Base-by-base conservation (phyloP, 30 jellyfish, hydroid and myxozoan genomes). In the Cassiopea xamachana region DNA sequence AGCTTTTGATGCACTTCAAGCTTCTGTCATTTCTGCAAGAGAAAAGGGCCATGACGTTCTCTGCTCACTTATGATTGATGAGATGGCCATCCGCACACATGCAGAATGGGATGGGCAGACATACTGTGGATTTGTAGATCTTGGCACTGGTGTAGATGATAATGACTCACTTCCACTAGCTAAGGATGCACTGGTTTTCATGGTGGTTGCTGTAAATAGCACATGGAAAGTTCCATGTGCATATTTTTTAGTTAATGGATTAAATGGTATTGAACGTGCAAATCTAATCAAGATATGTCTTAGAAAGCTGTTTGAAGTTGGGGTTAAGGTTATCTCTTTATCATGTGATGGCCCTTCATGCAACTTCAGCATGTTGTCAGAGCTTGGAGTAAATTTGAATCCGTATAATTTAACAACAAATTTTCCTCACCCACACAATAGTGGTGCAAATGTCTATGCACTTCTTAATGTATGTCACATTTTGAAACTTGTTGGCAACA, bases 391-490 rank as follows among this genome's bases (percentile, higher is more conserved):
- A 3, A 27, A 78, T 15, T 46, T 91, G 70, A 44, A 84, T 46
- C 96, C 92, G 43, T 46, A 60, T 13, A 73, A 79, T 60, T 60
- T 92, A 47, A 47, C 48, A 59, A 47, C 90, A 27, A 48, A 67
- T 58, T 86, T 92, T 81, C 80, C 89, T 19, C 92, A 92, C 78
- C 95, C 97, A 16, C 18, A 27, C 46, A 60, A 61, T 59, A 49
- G 64, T 17, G 62, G 18, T 59, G 48, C 73, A 46, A 79, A 59
- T 14, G 89, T 92, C 19, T 62, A 51, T 80, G 97, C 72, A 12
- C 48, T 92, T n/a, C 79, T 92, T 13, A 93, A 92, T 72, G 86
- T 87, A 27, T 92, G 98, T 80, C 98, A 87, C 89, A 92, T 92
- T 97, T 85, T 87, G 48, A 92, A 92, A 87, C 96, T 86, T 27